phyloP scores from a whole-genome alignment of 2,113 vertebrate species.

The Smithornis capensis region DNA sequence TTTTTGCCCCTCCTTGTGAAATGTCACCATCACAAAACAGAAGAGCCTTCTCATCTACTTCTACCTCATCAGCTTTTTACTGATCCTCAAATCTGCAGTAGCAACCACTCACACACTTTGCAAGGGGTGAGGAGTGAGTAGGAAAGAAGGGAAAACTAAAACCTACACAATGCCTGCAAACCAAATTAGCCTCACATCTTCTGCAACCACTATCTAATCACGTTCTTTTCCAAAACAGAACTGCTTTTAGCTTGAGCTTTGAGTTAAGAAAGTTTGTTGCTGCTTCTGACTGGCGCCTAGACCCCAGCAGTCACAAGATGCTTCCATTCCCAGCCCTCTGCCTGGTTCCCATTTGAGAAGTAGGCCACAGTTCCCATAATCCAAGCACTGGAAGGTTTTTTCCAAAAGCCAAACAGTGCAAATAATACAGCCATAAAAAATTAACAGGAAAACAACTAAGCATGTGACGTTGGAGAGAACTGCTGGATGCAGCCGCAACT shows the following conservation, averaged over 20 bases:
- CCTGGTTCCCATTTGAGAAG: background rate
- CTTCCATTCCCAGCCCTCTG: background rate
- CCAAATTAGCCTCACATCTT: background rate
- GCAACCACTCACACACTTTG: background rate
- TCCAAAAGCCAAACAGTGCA: background rate
- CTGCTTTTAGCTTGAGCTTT: background rate
- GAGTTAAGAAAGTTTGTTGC: background rate
- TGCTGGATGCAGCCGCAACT: conserved; percentile 12
- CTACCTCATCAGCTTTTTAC: background rate
- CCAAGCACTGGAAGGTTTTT: background rate
- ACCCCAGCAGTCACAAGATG: background rate
- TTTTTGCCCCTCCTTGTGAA: background rate
- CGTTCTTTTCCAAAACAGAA: background rate
- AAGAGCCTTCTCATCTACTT: background rate
- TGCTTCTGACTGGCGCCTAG: background rate
- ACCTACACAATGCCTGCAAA: background rate
- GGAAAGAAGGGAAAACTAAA: background rate
- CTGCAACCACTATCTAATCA: background rate
- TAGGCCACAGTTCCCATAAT: background rate
- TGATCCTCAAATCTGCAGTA: background rate
- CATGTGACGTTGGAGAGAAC: background rate
- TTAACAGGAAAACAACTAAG: background rate
- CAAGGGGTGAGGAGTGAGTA: background rate
- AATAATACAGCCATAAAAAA: conserved; percentile 9
- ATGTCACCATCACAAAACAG: background rate